Base-by-base conservation (phyloP, 2,888 invertebrate genomes). In the Tigriopus californicus region DNA sequence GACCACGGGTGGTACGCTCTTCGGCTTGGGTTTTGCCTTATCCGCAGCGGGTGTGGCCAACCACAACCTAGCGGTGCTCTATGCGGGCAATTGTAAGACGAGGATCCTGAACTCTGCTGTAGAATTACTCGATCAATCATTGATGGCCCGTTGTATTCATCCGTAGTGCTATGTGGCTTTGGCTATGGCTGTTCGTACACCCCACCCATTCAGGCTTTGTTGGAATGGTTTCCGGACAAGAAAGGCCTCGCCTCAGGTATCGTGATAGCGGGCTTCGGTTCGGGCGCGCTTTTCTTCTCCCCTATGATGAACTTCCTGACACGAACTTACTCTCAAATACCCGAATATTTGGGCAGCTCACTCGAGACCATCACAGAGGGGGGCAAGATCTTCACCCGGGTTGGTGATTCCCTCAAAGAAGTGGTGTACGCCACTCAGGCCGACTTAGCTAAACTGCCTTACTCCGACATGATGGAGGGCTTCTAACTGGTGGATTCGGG, bases 181-280 rank as follows among this genome's bases (percentile, higher is more conserved):
- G 59, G 59, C 6, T 59, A 59, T 42, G 59, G 59, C n/a, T 59
- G 59, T 41, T 15, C 59, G 6, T 59, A 59, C 41, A 59, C 59
- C 13, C 59, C 59, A 20, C 59, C 59, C 13, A 59, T 59, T 41
- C 59, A 59, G 22, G 59, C 59, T 18, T 41, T 59, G 40, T 15
- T 59, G 10, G 59, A 59, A 22, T 59, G 59, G 59, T 59, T 59
- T 15, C 59, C 59, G 13, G 59, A 59, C 11, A 59, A 52, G 41
- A 59, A 46, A 52, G 59, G 59, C 18, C n/a, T 49, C 11, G 59
- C 59, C 20, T 41, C 33, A 15, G 59, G 59, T 3, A 48, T 59
- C n/a, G 59, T 59, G 2, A 59, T 59, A 8, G 59, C 59, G 15
- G 59, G 59, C 8, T 59, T 59, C 41, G 59, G 59, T 13, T 59